Conservation (phyloP, 1,140 invertebrate species). For the Holcopasites calliopsidis region DNA sequence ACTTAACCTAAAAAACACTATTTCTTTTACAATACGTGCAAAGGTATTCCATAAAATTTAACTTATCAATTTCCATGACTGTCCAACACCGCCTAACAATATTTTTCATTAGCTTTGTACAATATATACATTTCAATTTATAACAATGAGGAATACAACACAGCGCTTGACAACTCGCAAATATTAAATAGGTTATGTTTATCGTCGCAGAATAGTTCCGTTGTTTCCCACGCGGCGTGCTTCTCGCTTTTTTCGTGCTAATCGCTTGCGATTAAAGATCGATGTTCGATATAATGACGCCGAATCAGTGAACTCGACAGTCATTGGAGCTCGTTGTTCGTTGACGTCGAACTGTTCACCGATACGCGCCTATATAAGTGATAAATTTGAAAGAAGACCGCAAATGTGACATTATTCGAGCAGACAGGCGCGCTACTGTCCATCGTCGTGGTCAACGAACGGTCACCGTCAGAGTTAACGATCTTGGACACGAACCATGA, state of each 20-base stretch:
- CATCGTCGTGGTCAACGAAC: too few relatives aligned
- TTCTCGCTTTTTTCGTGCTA: too few relatives aligned
- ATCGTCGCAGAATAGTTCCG: background rate
- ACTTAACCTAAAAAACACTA: too few relatives aligned
- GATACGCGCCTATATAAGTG: slow-evolving; percentile 32
- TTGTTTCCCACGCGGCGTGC: too few relatives aligned
- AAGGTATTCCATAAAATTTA: too few relatives aligned
- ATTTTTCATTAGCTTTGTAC: background rate
- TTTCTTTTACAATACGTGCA: too few relatives aligned
- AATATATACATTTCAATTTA: too few relatives aligned
- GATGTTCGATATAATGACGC: slow-evolving; percentile 17
- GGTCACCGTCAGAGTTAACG: background rate
- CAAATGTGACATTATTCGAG: background rate
- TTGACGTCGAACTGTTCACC: background rate
- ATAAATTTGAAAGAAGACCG: slow-evolving; percentile 13
- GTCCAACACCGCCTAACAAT: background rate
- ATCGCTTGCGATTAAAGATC: too few relatives aligned
- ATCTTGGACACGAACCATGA: slow-evolving; percentile 13
- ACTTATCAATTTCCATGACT: background rate
- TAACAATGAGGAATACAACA: background rate
- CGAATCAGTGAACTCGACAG: background rate
- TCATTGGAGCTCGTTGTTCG: slow-evolving; percentile 23
- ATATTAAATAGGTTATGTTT: slow-evolving; percentile 13
- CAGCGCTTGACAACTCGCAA: background rate
- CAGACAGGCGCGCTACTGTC: background rate